These are phyloP conservation scores for Leptodactylus fallax DNA, from an alignment of 2,797 vertebrate genomes.

Conservation along the genomic window DNA sequence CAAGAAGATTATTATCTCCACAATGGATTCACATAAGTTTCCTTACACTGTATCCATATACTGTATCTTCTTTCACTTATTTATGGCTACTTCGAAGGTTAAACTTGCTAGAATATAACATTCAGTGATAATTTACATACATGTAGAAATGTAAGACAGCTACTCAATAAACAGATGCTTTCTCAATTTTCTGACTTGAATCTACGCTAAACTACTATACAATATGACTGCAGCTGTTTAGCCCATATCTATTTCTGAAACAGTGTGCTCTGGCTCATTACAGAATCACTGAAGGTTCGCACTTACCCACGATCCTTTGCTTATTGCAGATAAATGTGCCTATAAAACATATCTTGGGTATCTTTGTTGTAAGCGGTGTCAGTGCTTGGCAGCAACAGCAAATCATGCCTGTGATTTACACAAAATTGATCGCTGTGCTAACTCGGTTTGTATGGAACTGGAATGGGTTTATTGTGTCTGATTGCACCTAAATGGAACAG, in stretches of 20 bases:
- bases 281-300: conserved; percentile 37
- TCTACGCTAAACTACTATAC: neutral
- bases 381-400: conserved; percentile 29
- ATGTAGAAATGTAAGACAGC: neutral
- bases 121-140: neutral
- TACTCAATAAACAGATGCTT: neutral
- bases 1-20: too few relatives aligned
- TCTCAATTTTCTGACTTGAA: neutral
- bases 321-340: conserved; percentile 52
- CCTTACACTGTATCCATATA: neutral
- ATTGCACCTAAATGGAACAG: conserved; percentile 44
- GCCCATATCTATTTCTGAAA: conserved; percentile 15
- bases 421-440: conserved; percentile 48
- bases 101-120: neutral
- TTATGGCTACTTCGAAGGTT: neutral
- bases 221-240: conserved; percentile 2
- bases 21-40: too few relatives aligned
- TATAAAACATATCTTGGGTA: conserved; percentile 45
- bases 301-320: conserved; percentile 20
- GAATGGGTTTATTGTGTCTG: conserved; percentile 50
- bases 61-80: neutral
- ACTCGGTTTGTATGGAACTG: conserved; percentile 46
- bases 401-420: conserved; percentile 43
- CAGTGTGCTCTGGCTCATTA: conserved; percentile 26
- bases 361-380: conserved; percentile 41